These are phyloP conservation scores for Cygnus atratus DNA, from an alignment of 2,113 vertebrate genomes.

Conservation along the genomic window DNA sequence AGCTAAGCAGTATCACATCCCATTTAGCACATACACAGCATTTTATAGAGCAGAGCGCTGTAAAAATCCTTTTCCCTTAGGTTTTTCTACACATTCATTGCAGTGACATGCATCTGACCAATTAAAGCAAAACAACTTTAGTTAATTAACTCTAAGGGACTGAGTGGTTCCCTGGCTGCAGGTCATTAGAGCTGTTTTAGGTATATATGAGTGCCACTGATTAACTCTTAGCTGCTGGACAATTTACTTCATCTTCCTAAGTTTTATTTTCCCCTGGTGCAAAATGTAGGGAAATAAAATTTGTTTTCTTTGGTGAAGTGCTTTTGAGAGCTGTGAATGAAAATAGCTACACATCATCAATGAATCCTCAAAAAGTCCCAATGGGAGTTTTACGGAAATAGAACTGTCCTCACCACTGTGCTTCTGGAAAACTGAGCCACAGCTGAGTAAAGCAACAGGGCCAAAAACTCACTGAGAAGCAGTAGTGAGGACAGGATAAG, in stretches of 20 bases:
- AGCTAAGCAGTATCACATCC: neutral
- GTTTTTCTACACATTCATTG: neutral
- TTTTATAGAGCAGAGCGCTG: neutral
- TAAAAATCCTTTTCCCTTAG: conserved; percentile 28
- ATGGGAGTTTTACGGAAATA: neutral
- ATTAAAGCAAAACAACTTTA: conserved; percentile 50
- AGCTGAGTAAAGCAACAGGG: neutral
- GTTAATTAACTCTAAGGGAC: conserved; percentile 52
- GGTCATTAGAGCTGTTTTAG: neutral
- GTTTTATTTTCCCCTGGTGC: neutral
- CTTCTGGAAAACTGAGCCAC: neutral
- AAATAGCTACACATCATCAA: neutral
- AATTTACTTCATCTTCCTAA: conserved; percentile 5
- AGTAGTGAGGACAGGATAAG: neutral
- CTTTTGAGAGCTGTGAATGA: conserved; percentile 17
- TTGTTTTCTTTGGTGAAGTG: conserved; percentile 27
- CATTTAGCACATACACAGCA: conserved; percentile 19
- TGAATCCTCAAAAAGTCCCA: neutral
- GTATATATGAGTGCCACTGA: conserved; percentile 18
- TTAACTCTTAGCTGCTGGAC: neutral
- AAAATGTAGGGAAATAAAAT: conserved; percentile 9
- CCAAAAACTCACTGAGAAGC: neutral
- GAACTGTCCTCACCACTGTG: neutral
- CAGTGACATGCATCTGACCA: conserved; percentile 26
- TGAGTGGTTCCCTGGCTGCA: conserved; percentile 2